phyloP scores from a whole-genome alignment of 2,113 vertebrate genomes.

The Calonectris borealis region DNA sequence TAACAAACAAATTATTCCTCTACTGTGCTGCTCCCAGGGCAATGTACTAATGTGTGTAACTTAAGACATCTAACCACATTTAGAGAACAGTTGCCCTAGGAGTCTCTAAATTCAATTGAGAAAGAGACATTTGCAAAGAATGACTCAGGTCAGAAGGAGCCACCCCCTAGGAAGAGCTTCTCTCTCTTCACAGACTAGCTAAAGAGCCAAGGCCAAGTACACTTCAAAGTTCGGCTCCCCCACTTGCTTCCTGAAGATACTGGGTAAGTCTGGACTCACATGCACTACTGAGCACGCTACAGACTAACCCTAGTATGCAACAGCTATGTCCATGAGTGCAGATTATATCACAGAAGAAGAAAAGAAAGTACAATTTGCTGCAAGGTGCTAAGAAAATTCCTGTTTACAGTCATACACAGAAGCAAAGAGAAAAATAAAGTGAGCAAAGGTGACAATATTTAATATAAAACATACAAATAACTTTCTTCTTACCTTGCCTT shows the following conservation, averaged over 20 bases:
- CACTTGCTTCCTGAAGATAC: neutral
- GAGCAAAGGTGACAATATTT: neutral
- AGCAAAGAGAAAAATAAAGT: neutral
- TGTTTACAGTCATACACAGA: neutral
- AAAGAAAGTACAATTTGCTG: neutral
- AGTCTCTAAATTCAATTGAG: neutral
- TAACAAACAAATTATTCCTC: neutral
- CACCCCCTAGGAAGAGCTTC: neutral
- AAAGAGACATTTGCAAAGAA: neutral
- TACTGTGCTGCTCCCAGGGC: neutral
- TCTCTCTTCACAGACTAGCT: neutral
- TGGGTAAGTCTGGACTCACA: neutral
- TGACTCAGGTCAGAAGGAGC: neutral
- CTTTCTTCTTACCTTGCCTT: constrained; percentile 74
- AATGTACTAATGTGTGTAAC: neutral
- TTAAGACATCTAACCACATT: neutral
- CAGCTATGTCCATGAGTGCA: neutral
- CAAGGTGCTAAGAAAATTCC: neutral
- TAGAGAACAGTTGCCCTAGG: neutral
- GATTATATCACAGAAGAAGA: neutral
- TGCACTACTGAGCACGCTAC: fast-evolving
- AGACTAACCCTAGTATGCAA: neutral
- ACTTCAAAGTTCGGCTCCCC: neutral
- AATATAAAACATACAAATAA: neutral
- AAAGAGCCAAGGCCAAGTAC: neutral